phyloP scores from a whole-genome alignment of 2,888 invertebrate species.

The Ophioninae sp. region DNA sequence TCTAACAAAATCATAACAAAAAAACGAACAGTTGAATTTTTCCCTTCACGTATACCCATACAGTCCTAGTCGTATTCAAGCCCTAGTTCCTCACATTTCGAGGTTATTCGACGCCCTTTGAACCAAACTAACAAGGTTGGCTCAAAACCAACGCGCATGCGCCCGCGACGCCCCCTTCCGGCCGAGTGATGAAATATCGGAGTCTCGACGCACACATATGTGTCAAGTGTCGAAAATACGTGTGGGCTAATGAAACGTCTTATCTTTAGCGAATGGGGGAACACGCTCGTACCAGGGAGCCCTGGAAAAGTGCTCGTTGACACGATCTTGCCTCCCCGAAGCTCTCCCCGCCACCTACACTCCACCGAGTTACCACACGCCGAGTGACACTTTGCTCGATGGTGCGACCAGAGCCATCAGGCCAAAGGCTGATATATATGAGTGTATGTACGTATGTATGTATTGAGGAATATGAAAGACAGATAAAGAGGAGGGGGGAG shows the following conservation, averaged over 20 bases:
- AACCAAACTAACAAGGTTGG: no score
- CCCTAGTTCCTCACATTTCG: no score
- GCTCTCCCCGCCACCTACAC: slow-evolving; percentile 56
- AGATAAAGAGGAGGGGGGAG: slow-evolving; percentile 20
- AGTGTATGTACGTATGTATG: neutral
- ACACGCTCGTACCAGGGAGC: slow-evolving; percentile 35
- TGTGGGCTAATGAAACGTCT: neutral
- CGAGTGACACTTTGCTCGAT: slow-evolving; percentile 50
- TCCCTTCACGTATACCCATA: no score
- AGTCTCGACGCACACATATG: no score
- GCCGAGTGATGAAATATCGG: no score
- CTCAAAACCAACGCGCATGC: no score
- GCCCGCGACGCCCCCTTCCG: no score
- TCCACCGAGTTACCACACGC: slow-evolving; percentile 47
- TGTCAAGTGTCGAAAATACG: no score
- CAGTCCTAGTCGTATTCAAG: no score
- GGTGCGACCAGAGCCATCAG: slow-evolving; percentile 31
- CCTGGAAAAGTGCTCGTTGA: slow-evolving; percentile 65
- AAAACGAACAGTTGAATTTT: no score
- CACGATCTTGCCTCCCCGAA: slow-evolving; percentile 65
- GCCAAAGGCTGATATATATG: neutral
- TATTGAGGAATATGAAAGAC: neutral
- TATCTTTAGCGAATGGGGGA: slow-evolving; percentile 43
- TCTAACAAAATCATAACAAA: no score
- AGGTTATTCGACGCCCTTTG: no score